Percentiles rank a stretch among this genome's conserved stretches.
These are phyloP conservation scores for Astur gentilis DNA, from an alignment of 2,113 vertebrate genomes.

Conservation along the genomic window DNA sequence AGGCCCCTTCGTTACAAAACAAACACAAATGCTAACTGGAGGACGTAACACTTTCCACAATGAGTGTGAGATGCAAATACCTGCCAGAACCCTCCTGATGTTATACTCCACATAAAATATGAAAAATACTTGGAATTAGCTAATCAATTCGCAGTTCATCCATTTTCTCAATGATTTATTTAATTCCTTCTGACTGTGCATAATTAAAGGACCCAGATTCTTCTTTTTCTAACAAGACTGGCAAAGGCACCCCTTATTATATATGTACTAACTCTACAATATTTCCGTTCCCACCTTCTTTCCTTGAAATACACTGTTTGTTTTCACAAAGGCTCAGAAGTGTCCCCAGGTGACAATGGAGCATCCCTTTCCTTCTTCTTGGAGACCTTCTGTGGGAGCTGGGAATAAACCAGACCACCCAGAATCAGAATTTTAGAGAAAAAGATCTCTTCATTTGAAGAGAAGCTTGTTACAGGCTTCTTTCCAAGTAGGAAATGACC, in stretches of 20 bases:
- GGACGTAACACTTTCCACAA: background rate
- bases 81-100: background rate
- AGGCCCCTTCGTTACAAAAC: background rate
- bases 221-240: background rate
- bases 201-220: background rate
- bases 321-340: background rate
- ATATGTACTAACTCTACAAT: background rate
- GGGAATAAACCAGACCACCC: constrained; percentile 27
- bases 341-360: background rate
- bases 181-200: background rate
- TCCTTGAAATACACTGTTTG: background rate
- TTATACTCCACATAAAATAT: background rate
- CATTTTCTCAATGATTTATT: background rate
- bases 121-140: background rate
- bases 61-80: background rate
- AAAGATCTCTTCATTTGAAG: background rate
- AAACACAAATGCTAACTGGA: background rate
- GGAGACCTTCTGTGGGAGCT: background rate
- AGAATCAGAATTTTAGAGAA: background rate
- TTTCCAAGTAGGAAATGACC: constrained; percentile 60
- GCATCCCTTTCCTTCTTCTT: background rate
- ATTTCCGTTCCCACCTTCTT: background rate
- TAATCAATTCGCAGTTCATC: background rate
- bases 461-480: constrained; percentile 6
- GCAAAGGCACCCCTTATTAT: background rate